phyloP scores from a whole-genome alignment of 92 coral and sea anemone species.

The Siderastrea radians region DNA sequence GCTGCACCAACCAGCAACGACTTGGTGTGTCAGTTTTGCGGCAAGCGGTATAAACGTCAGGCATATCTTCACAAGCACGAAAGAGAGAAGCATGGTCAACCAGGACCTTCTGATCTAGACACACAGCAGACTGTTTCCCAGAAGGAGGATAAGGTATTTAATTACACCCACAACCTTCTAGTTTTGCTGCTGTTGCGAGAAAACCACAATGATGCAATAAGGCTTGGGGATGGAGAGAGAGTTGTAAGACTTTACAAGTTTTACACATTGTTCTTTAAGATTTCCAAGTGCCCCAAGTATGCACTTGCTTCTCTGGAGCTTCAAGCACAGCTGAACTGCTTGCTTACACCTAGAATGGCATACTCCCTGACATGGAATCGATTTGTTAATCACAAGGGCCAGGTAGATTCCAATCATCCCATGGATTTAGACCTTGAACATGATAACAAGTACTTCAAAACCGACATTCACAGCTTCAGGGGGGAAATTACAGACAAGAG shows the following conservation, averaged over 20 bases:
- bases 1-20: background rate
- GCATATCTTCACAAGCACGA: background rate
- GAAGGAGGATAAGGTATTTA: conserved; percentile 31
- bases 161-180: conserved; percentile 56
- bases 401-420: conserved; percentile 51
- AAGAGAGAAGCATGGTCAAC: background rate
- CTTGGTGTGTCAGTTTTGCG: conserved; percentile 9
- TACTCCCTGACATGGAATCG: conserved; percentile 66
- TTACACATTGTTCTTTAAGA: conserved; percentile 38
- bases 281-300: conserved; percentile 63
- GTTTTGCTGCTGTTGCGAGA: conserved; percentile 40
- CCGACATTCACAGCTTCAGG: conserved; percentile 47
- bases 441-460: conserved; percentile 74
- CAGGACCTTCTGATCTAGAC: background rate
- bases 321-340: conserved; percentile 51
- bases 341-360: conserved; percentile 56
- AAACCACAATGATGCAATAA: conserved; percentile 64
- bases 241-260: conserved; percentile 56
- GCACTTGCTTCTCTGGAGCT: conserved; percentile 61
- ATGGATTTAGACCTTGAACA: conserved; percentile 67
- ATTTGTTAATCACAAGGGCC: conserved; percentile 64
- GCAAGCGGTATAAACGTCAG: conserved; percentile 19
- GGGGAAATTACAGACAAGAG: conserved; percentile 72
- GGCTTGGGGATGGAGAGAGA: conserved; percentile 65
- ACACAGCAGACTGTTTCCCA: no score